These are phyloP conservation scores for Temnothorax longispinosus DNA, from an alignment of 1,140 invertebrate genomes.

Conservation along the genomic window DNA sequence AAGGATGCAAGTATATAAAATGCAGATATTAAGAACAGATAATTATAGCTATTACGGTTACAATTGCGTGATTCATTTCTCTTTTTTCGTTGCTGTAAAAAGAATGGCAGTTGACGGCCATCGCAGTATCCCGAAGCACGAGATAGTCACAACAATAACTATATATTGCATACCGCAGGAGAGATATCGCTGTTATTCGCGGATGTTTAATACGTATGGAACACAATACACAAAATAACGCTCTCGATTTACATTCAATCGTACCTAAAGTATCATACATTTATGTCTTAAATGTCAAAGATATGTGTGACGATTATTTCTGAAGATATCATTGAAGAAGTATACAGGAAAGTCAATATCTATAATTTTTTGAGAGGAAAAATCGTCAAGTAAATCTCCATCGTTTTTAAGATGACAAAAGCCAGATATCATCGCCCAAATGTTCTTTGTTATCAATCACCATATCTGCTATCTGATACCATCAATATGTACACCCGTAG, in stretches of 20 bases:
- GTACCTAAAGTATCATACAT: not conserved
- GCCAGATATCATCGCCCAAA: not conserved
- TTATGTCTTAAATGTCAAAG: not conserved
- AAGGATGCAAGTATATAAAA: not conserved
- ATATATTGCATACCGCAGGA: constrained; percentile 49
- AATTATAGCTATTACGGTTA: not conserved
- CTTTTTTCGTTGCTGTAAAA: not conserved
- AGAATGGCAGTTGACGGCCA: not conserved
- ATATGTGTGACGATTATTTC: not conserved
- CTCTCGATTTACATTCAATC: constrained; percentile 5
- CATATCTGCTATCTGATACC: not conserved
- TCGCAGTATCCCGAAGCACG: not conserved
- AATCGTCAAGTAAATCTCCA: not conserved
- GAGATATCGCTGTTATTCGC: constrained; percentile 53
- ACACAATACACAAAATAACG: not conserved
- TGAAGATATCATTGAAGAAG: not conserved
- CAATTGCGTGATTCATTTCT: not conserved
- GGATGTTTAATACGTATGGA: constrained; percentile 32
- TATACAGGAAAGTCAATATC: not conserved
- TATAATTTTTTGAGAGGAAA: not conserved
- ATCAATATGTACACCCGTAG: not conserved
- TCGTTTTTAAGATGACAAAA: not conserved
- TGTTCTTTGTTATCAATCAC: constrained; percentile 3
- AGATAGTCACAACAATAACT: constrained; percentile 63
- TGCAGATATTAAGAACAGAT: not conserved